A percentile compares a stretch with the other conserved stretches of the same genome.
Evolutionary conservation across 2,113 vertebrate genomes (phyloP).

Genomic region (Gavialis gangeticus): DNA sequence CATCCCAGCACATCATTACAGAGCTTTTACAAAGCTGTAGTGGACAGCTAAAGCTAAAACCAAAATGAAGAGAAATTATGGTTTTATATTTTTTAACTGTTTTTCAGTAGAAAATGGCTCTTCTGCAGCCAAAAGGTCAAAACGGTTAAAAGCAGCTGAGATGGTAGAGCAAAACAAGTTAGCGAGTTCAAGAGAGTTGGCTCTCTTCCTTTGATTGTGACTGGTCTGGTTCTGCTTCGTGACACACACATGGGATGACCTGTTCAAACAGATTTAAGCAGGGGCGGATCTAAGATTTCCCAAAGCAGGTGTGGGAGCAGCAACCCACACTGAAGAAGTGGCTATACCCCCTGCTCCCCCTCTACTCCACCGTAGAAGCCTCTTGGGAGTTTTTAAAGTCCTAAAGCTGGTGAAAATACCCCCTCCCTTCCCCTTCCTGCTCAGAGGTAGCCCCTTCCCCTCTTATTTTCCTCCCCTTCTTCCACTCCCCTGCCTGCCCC

Average conservation of each 20-base stretch:
- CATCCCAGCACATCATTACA: background rate
- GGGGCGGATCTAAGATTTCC: too few species aligned
- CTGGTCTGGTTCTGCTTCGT: background rate
- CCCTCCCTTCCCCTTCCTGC: too few species aligned
- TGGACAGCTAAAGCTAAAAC: background rate
- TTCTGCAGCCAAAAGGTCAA: background rate
- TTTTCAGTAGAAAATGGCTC: background rate
- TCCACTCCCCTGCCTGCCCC: too few species aligned
- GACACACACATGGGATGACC: background rate
- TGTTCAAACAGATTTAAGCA: background rate
- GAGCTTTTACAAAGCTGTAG: background rate
- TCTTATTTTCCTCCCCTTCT: too few species aligned
- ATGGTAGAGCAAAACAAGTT: background rate
- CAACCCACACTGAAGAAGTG: too few species aligned
- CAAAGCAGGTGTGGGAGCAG: too few species aligned
- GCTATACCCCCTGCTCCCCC: too few species aligned
- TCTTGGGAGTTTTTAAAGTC: too few species aligned
- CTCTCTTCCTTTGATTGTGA: background rate
- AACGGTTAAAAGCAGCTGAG: background rate
- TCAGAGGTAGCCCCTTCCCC: too few species aligned
- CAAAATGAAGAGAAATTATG: background rate
- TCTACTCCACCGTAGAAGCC: too few species aligned
- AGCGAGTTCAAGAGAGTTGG: background rate
- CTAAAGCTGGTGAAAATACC: too few species aligned
- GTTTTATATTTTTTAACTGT: background rate